Conservation (phyloP, 2,888 invertebrate species). For the Rhagium mordax region DNA sequence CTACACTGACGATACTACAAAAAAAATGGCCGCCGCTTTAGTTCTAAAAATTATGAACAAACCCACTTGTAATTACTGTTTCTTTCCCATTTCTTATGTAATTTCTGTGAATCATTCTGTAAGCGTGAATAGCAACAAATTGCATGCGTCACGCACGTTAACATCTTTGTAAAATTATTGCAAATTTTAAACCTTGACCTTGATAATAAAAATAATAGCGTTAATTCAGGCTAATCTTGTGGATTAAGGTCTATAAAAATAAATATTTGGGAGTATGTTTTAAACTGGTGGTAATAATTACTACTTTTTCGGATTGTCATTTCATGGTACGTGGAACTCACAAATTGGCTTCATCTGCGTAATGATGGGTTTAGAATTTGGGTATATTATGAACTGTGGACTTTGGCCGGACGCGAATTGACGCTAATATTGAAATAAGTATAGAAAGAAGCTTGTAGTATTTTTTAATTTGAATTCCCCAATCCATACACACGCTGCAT, state of each 20-base stretch:
- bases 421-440: not conserved
- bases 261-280: not conserved
- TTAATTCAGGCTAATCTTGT: not conserved
- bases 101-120: not conserved
- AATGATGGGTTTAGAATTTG: not conserved
- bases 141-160: not conserved
- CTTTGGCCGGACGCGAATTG: not conserved
- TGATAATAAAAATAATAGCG: not conserved
- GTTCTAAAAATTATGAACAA: not conserved
- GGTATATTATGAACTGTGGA: not conserved
- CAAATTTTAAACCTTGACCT: not conserved
- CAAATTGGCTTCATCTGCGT: not conserved
- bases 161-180: not conserved
- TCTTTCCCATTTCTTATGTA: too few species aligned
- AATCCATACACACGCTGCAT: not conserved
- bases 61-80: too few species aligned
- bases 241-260: not conserved
- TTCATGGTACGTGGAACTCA: not conserved
- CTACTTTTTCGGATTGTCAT: too few species aligned
- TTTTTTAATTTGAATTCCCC: conserved; percentile 7
- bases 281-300: not conserved
- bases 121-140: not conserved
- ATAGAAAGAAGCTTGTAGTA: not conserved
- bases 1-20: too few species aligned
- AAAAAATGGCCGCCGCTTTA: too few species aligned